Evolutionary conservation across 2,888 invertebrate genomes (phyloP), one percentile per base, ranked within the genome.

Genomic region (Netelia virgata): DNA sequence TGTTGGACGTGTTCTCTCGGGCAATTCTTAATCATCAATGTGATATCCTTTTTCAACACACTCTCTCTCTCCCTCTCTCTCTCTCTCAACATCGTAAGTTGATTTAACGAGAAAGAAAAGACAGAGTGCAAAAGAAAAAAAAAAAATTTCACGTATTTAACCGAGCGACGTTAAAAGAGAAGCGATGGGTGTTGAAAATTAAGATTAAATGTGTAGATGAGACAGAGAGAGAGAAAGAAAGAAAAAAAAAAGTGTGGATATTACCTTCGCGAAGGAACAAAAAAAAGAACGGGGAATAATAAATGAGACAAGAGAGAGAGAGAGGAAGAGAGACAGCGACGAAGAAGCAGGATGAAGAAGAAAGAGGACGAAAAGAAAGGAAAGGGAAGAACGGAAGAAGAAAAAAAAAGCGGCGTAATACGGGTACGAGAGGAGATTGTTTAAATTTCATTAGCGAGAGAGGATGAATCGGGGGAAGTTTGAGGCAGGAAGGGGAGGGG

Each of bases 401-500:
- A 66, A 63, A 14, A 28, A 70, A 61, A 77, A 69, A 69, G 43
- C 43, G 76, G 28, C 50, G 28, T 55, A 10, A 41, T 11, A 14
- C 14, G n/a, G 73, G 16, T n/a, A 68, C 55, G 41, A 23, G 47
- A 23, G 59, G 5, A 66, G 72, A 86, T 85, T 85, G 85, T 85
- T 86, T 72, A 69, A 86, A 83, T 87, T 85, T 80, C 83, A 86
- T 87, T 85, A 85, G 74, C 47, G 66, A 50, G 75, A 53, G 80
- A 70, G 53, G 78, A 75, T 23, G 70, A 80, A 85, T 76, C 47
- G 74, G 53, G 78, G 70, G 23, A n/a, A 28, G 28, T 28, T 28
- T 43, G 47, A 59, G 14, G 1, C 50, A 50, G n/a, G 14, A 5
- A 5, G 14, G 61, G 1, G 23, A 61, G 61, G 61, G 36, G 50